Evolutionary conservation across 2,888 invertebrate species (phyloP).

Genomic region (Pterostichus niger): DNA sequence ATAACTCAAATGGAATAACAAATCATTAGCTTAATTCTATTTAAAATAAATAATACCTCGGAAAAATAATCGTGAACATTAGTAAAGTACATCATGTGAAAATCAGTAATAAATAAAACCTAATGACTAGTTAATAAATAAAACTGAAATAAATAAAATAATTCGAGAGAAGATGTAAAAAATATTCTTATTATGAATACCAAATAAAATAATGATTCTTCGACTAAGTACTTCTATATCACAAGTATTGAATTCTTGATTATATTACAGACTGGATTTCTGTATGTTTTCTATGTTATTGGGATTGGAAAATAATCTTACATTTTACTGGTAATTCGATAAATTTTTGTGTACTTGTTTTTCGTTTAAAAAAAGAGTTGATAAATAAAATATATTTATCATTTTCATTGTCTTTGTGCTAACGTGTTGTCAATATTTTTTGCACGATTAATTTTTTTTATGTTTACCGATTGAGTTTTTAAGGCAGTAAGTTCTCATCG

Average conservation of each 20-base stretch:
- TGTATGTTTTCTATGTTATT: neutral
- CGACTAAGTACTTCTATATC: slow-evolving; percentile 62
- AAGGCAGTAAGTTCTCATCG: no score
- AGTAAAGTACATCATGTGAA: slow-evolving; percentile 36
- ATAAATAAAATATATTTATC: no score
- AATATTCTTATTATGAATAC: slow-evolving; percentile 36
- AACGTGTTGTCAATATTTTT: no score
- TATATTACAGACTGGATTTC: slow-evolving; percentile 22
- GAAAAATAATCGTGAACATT: slow-evolving; percentile 13
- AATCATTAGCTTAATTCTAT: slow-evolving; percentile 29
- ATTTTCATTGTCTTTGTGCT: no score
- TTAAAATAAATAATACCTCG: slow-evolving; percentile 55
- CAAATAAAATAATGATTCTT: slow-evolving; percentile 21
- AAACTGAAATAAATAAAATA: slow-evolving; percentile 45
- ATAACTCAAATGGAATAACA: slow-evolving; percentile 38
- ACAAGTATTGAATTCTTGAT: slow-evolving; percentile 54
- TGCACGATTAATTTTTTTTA: no score
- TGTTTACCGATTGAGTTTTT: no score
- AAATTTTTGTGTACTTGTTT: no score
- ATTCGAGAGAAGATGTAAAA: slow-evolving; percentile 11
- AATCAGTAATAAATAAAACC: slow-evolving; percentile 55
- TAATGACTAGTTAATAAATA: slow-evolving; percentile 64
- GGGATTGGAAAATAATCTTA: neutral
- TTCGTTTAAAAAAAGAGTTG: no score
- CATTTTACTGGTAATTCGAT: no score